Conservation (phyloP, 1,140 invertebrate species). For the Penaeus japonicus region DNA sequence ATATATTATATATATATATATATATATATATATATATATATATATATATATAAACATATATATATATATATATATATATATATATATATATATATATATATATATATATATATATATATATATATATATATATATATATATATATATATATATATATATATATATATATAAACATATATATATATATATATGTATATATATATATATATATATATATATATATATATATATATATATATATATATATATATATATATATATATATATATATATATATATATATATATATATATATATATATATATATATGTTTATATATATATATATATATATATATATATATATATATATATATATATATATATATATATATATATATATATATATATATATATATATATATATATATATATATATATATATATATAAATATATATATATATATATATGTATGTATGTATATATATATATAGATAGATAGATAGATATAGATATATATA, state of each 20-base stretch:
- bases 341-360: too few relatives aligned
- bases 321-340: not conserved
- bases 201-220: not conserved
- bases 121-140: slow-evolving; percentile 13
- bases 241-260: not conserved
- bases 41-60: slow-evolving; percentile 2
- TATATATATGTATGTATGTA: too few relatives aligned
- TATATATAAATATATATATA: too few relatives aligned
- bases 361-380: too few relatives aligned
- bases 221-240: not conserved
- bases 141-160: not conserved
- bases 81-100: not conserved
- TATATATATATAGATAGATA: too few relatives aligned
- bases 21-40: slow-evolving; percentile 2
- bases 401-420: too few relatives aligned
- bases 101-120: not conserved
- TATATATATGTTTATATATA: not conserved
- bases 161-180: too few relatives aligned
- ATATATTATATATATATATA: not conserved
- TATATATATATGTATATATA: slow-evolving; percentile 3
- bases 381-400: too few relatives aligned
- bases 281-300: not conserved
- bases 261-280: not conserved
- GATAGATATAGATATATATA: too few relatives aligned
- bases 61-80: not conserved